phyloP scores from a whole-genome alignment of 2,888 invertebrate genomes.

The Oeneis ivallda region DNA sequence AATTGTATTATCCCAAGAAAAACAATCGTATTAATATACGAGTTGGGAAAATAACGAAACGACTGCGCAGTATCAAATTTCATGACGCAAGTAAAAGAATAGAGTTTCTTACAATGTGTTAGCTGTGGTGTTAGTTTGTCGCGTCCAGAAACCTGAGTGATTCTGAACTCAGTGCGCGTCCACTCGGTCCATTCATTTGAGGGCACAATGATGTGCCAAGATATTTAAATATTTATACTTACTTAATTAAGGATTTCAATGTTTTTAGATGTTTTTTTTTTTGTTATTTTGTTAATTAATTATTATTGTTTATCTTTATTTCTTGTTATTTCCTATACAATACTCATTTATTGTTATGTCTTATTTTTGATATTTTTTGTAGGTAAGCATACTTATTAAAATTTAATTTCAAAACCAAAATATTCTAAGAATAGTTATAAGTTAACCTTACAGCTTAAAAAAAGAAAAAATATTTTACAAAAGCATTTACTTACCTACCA shows the following conservation, averaged over 20 bases:
- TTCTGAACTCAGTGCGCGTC: neutral
- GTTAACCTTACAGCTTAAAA: neutral
- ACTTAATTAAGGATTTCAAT: conserved; percentile 2
- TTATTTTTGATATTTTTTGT: conserved; percentile 4
- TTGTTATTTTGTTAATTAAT: conserved; percentile 5
- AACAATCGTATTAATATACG: too few species aligned
- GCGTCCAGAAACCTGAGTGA: too few species aligned
- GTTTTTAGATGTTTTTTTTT: conserved; percentile 1
- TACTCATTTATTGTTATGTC: conserved; percentile 9
- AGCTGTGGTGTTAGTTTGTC: neutral
- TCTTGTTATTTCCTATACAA: conserved; percentile 5
- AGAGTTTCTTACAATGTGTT: too few species aligned
- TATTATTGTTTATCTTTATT: neutral
- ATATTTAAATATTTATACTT: conserved; percentile 30
- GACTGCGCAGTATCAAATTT: neutral
- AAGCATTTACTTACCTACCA: neutral
- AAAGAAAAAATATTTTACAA: neutral
- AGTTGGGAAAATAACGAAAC: too few species aligned
- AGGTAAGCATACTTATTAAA: neutral
- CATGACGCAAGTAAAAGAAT: neutral
- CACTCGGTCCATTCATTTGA: conserved; percentile 6
- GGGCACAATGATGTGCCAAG: conserved; percentile 30
- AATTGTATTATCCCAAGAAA: neutral
- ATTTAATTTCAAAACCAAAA: neutral
- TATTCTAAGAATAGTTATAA: neutral